Evolutionary conservation across 2,113 vertebrate genomes (phyloP), one percentile per base, ranked within the genome.

Genomic region (Panthera tigris): DNA sequence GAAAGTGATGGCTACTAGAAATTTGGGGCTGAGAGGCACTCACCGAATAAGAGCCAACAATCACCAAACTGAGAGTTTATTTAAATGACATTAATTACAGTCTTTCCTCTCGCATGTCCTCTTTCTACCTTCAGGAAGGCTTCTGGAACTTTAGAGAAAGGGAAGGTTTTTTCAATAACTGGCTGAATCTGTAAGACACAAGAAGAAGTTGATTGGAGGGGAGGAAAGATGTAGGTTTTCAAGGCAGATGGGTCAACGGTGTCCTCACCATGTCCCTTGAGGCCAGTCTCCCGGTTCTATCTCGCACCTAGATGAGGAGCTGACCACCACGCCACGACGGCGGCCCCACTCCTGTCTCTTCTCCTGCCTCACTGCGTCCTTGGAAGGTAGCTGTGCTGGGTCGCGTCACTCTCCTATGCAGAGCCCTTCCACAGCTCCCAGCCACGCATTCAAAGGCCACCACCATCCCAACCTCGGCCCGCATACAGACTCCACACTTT

Each of bases 31-130:
- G 31, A 31, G 10, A 57, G 52, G 66, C 85, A 82, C 76, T 92
- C 80, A 82, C 41, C 48, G 16, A 96, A 36, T 48, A 36, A 87
- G 16, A 55, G 52, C 48, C 86, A 63, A 21, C 31, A 23, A 11
- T 36, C 84, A 85, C 55, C 12, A 39, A 36, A 50, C 16, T 2
- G 12, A 27, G 1, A 48, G 63, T 94, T 97, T 95, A 95, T 98
- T 84, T 99, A 92, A 88, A 98, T 94, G 48, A 99, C 98, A 85
- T 98, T 96, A 57, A 99, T 98, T 21, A 99, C 99, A 0, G 99
- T 99, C 98, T 99, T 99, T 61, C 99, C 99, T 81, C 99, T 98
- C 16, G 99, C 99, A 0, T 99, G 99, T 76, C 99, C 99, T 96
- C 98, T 98, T 98, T 99, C 99, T 97, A 99, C 45, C 98, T 99